A percentile compares a stretch with the other conserved stretches of the same genome.
phyloP scores from a whole-genome alignment of 2,797 vertebrate genomes.

The Cirrhinus molitorella region DNA sequence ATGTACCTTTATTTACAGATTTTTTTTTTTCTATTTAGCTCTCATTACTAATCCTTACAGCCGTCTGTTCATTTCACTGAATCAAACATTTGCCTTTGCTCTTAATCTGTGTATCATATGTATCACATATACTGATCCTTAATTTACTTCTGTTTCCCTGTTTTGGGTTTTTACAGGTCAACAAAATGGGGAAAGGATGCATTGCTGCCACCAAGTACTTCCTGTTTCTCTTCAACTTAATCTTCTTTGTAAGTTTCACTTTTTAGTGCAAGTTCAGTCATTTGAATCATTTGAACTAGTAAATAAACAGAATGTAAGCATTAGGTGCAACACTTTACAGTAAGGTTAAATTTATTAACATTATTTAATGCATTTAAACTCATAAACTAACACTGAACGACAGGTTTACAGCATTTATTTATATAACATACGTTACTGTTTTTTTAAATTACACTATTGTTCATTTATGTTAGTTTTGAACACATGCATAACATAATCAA shows the following conservation, averaged over 20 bases:
- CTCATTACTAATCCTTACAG: neutral
- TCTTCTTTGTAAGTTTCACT: conserved; percentile 72
- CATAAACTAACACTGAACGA: neutral
- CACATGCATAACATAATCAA: neutral
- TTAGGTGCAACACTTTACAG: neutral
- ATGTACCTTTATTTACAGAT: neutral
- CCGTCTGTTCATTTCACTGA: neutral
- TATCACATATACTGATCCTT: neutral
- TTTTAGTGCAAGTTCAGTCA: neutral
- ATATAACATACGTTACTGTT: neutral
- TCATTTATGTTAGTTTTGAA: neutral
- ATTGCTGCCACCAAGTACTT: conserved; percentile 72
- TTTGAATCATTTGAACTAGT: neutral
- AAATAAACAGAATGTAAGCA: neutral
- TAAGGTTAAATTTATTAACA: neutral
- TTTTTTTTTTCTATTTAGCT: neutral
- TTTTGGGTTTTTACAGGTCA: conserved; percentile 41
- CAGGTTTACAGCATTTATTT: neutral
- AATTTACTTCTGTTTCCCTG: neutral
- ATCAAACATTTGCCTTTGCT: neutral
- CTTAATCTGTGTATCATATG: neutral
- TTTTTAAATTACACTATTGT: neutral
- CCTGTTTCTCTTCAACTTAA: conserved; percentile 74
- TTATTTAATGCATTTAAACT: neutral
- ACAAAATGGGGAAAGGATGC: conserved; percentile 72